Conservation (phyloP, 2,888 invertebrate genomes). For the Eupithecia inturbata region DNA sequence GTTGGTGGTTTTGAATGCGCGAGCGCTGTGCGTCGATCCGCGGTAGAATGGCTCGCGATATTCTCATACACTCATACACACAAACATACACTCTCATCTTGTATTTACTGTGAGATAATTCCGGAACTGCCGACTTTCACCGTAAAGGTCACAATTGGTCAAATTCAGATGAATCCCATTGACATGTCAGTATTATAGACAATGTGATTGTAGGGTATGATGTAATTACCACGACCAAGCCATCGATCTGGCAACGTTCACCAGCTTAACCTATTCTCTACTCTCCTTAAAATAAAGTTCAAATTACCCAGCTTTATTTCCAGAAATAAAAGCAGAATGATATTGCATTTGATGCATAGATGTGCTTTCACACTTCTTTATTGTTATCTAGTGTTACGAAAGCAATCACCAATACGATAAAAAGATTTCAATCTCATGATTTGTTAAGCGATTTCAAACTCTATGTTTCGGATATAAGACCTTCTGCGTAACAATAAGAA, state of each 20-base stretch:
- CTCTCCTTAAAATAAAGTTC: conserved; percentile 12
- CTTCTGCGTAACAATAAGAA: not conserved
- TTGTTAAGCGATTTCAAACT: conserved; percentile 19
- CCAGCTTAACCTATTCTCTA: conserved; percentile 2
- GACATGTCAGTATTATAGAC: conserved; percentile 50
- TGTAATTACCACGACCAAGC: conserved; percentile 18
- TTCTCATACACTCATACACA: conserved; percentile 62
- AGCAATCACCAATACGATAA: conserved; percentile 35
- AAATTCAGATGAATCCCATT: conserved; percentile 61
- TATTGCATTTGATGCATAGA: conserved; percentile 48
- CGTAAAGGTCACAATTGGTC: conserved; percentile 63
- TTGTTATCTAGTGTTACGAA: conserved; percentile 66
- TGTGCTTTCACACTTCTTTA: conserved; percentile 63
- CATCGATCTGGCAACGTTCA: not conserved
- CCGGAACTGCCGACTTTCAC: conserved; percentile 81
- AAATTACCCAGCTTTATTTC: not conserved
- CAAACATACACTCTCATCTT: conserved; percentile 65
- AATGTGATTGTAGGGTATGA: conserved; percentile 48
- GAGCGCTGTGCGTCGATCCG: conserved; percentile 64
- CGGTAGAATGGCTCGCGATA: conserved; percentile 66
- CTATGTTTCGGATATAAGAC: conserved; percentile 8
- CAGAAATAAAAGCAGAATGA: conserved; percentile 38
- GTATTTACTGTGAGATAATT: conserved; percentile 74
- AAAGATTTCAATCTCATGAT: conserved; percentile 19
- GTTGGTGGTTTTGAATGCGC: conserved; percentile 61